These are phyloP conservation scores for Macrosiphum euphorbiae DNA, from an alignment of 2,888 invertebrate genomes.

Conservation along the genomic window DNA sequence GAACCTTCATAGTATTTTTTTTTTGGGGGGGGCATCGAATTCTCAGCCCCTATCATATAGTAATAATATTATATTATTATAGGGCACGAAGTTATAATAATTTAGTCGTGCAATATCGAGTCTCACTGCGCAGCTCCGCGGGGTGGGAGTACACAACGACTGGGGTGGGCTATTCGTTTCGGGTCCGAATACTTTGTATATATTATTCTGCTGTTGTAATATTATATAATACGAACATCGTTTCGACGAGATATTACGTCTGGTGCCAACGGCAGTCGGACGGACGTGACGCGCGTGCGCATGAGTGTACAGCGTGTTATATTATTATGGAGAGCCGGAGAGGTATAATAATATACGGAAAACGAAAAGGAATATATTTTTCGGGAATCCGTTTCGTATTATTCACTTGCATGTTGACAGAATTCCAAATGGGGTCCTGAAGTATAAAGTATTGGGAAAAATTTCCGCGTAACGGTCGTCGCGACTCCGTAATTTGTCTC, in stretches of 20 bases:
- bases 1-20: background rate
- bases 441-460: background rate
- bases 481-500: background rate
- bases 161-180: background rate
- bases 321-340: background rate
- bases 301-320: background rate
- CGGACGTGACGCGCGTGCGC: background rate
- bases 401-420: slow-evolving; percentile 6
- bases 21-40: too few species aligned
- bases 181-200: background rate
- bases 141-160: background rate
- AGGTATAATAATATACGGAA: background rate
- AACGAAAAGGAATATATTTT: background rate
- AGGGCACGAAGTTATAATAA: background rate
- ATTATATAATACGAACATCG: background rate
- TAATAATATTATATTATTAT: background rate
- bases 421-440: background rate
- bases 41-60: background rate
- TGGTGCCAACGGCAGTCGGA: background rate
- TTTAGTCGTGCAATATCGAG: background rate
- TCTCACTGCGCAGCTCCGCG: background rate
- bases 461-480: background rate
- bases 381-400: slow-evolving; percentile 1
- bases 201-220: background rate
- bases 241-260: background rate